A percentile compares a stretch with the other conserved stretches of the same genome.
These are phyloP conservation scores for Gisinianus flammeolus DNA, from an alignment of 2,888 invertebrate genomes.

Conservation along the genomic window DNA sequence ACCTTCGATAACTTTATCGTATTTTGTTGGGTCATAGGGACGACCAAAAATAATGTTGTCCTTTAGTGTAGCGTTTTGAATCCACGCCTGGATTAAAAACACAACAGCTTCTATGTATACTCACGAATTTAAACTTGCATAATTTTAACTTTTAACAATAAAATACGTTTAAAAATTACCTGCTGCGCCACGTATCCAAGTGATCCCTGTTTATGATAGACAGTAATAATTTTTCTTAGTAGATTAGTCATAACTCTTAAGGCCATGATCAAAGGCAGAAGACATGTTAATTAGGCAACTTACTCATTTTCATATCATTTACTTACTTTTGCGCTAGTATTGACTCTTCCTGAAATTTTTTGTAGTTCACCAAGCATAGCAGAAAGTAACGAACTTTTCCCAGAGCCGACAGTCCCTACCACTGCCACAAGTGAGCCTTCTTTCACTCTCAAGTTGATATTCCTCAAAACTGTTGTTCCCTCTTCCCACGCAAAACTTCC, in stretches of 20 bases:
- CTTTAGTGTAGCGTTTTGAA: slow-evolving; percentile 75
- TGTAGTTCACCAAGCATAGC: slow-evolving; percentile 92
- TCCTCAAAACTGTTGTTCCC: slow-evolving; percentile 71
- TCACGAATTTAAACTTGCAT: too few relatives aligned
- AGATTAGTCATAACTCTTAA: too few relatives aligned
- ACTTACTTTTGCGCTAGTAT: slow-evolving; percentile 66
- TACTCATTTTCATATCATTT: too few relatives aligned
- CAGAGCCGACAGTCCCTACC: slow-evolving; percentile 86
- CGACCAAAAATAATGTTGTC: slow-evolving; percentile 78
- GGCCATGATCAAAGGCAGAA: too few relatives aligned
- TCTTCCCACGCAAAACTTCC: slow-evolving; percentile 83
- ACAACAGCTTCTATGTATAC: too few relatives aligned
- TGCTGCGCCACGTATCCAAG: slow-evolving; percentile 90
- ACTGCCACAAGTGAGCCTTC: slow-evolving; percentile 72
- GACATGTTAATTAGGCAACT: background rate
- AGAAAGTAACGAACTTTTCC: slow-evolving; percentile 86
- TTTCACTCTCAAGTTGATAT: slow-evolving; percentile 75
- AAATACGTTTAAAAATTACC: too few relatives aligned
- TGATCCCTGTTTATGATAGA: slow-evolving; percentile 63
- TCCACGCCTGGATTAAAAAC: too few relatives aligned
- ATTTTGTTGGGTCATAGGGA: slow-evolving; percentile 70
- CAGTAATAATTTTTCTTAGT: too few relatives aligned
- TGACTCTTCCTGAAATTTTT: slow-evolving; percentile 78
- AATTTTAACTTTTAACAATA: too few relatives aligned
- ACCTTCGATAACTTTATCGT: slow-evolving; percentile 81